Evolutionary conservation across 2,797 vertebrate species (phyloP).

Genomic region (Garrulus glandarius): DNA sequence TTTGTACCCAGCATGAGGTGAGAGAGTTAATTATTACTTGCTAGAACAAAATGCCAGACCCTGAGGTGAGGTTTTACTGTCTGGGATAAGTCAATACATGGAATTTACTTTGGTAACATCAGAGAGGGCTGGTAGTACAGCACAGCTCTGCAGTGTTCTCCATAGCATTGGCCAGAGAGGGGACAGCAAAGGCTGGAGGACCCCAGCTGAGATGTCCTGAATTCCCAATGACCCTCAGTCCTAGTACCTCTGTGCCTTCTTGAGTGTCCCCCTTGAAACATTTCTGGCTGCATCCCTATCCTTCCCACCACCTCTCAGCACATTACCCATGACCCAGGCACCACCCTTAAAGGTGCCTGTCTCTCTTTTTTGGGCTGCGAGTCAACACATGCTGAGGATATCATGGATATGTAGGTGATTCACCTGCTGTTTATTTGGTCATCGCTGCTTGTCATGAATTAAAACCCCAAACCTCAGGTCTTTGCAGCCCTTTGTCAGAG

Average conservation of each 20-base stretch:
- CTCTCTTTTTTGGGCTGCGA: neutral
- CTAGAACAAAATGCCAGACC: neutral
- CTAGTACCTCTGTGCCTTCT: neutral
- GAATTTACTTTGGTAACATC: neutral
- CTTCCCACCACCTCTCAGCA: neutral
- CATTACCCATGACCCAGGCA: fast-evolving
- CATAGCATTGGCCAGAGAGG: neutral
- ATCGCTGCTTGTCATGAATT: neutral
- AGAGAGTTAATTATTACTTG: neutral
- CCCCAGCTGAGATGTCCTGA: neutral
- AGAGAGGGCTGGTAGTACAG: neutral
- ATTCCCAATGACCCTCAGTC: neutral
- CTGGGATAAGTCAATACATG: neutral
- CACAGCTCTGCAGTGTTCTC: neutral
- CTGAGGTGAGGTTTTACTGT: neutral
- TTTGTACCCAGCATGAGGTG: neutral
- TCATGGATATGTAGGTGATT: neutral
- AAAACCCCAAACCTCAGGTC: neutral
- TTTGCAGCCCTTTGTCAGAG: neutral
- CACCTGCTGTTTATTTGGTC: neutral
- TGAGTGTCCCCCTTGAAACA: neutral
- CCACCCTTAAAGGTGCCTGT: fast-evolving
- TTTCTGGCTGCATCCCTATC: neutral
- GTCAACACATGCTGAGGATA: neutral
- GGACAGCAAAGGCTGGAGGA: neutral